These are phyloP conservation scores for Drosophila kokeensis DNA, from an alignment of 2,888 invertebrate genomes.

Conservation along the genomic window DNA sequence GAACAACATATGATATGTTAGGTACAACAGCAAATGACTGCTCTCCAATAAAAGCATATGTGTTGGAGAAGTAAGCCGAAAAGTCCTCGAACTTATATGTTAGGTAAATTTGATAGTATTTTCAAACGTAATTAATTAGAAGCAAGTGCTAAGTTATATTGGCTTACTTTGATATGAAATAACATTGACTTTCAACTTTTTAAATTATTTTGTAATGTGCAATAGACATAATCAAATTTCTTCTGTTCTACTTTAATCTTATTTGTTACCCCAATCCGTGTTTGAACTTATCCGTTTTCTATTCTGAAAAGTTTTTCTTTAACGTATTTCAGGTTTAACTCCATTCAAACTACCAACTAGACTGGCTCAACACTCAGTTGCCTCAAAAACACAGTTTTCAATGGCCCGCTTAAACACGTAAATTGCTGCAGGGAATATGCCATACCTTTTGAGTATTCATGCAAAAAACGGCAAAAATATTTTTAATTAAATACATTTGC, in stretches of 20 bases:
- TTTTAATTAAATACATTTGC: slow-evolving; percentile 42
- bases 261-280: neutral
- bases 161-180: neutral
- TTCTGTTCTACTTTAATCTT: neutral
- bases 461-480: slow-evolving; percentile 19
- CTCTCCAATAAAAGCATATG: neutral
- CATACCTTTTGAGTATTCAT: slow-evolving; percentile 8
- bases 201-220: neutral
- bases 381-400: neutral
- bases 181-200: neutral
- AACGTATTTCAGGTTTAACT: neutral
- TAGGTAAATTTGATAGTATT: slow-evolving; percentile 16
- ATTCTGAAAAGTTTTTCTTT: neutral
- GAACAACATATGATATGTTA: neutral
- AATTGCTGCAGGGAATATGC: neutral
- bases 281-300: neutral
- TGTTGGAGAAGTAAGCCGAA: neutral
- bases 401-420: neutral
- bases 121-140: slow-evolving; percentile 38
- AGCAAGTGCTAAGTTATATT: too few relatives aligned
- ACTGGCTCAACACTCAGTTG: neutral
- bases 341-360: neutral
- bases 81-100: neutral
- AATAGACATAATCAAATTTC: neutral
- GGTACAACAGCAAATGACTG: neutral